These are phyloP conservation scores for Apotomis capreana DNA, from an alignment of 2,888 invertebrate genomes.

Conservation along the genomic window DNA sequence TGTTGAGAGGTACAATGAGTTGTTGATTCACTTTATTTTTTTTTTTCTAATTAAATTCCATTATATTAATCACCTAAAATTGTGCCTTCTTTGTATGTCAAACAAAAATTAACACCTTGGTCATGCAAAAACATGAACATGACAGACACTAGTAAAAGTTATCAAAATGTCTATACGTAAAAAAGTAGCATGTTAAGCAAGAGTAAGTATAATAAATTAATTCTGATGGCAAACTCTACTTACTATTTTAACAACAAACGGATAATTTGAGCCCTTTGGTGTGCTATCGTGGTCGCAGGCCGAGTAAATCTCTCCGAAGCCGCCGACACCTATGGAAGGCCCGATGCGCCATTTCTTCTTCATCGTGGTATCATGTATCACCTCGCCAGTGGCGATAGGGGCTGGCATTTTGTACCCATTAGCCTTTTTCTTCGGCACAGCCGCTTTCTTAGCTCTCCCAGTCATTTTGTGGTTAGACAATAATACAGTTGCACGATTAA, in stretches of 20 bases:
- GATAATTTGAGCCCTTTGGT: conserved; percentile 81
- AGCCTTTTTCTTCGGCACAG: conserved; percentile 71
- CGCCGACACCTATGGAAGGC: conserved; percentile 93
- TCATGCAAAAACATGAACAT: neutral
- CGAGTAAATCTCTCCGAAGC: conserved; percentile 97
- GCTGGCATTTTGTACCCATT: conserved; percentile 85
- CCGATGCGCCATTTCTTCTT: conserved; percentile 95
- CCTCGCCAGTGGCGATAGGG: conserved; percentile 88
- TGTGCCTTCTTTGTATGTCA: too few relatives aligned
- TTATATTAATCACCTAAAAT: too few relatives aligned
- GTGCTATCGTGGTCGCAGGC: conserved; percentile 85
- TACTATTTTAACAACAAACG: conserved; percentile 91
- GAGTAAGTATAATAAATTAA: neutral
- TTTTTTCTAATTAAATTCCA: too few relatives aligned
- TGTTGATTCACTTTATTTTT: too few relatives aligned
- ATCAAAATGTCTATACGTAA: neutral
- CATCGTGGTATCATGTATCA: conserved; percentile 87
- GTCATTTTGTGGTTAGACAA: conserved; percentile 56
- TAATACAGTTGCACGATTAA: neutral
- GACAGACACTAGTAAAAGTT: neutral
- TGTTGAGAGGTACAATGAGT: too few relatives aligned
- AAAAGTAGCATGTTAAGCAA: neutral
- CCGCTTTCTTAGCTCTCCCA: conserved; percentile 69
- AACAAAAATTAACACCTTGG: neutral
- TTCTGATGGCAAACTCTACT: conserved; percentile 59